These are phyloP conservation scores for Endomychus coccineus DNA, from an alignment of 2,888 invertebrate genomes.

Conservation along the genomic window DNA sequence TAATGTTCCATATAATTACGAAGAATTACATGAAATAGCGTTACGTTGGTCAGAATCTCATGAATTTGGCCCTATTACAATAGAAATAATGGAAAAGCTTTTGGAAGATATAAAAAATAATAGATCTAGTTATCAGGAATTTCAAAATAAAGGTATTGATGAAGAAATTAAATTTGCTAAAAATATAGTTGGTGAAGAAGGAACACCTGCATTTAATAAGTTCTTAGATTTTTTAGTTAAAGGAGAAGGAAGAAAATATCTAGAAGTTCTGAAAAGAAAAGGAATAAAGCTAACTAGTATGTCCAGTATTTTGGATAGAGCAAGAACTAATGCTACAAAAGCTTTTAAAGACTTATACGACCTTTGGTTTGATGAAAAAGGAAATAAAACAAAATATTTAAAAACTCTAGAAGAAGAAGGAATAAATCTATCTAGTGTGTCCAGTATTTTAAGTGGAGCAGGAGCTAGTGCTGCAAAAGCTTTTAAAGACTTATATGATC, in stretches of 20 bases:
- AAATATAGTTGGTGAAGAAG: slow-evolving; percentile 33
- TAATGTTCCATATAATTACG: slow-evolving; percentile 27
- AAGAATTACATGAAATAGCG: slow-evolving; percentile 29
- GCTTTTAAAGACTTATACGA: slow-evolving; percentile 14
- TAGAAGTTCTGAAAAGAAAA: slow-evolving; percentile 21
- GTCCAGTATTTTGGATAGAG: slow-evolving; percentile 11
- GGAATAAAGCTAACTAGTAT: slow-evolving; percentile 10
- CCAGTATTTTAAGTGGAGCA: slow-evolving; percentile 11
- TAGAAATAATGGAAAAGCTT: slow-evolving; percentile 9
- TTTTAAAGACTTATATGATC: slow-evolving; percentile 15
- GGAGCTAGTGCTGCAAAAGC: slow-evolving; percentile 10
- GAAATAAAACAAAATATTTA: slow-evolving; percentile 11
- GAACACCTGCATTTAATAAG: slow-evolving; percentile 32
- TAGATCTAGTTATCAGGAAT: slow-evolving; percentile 7
- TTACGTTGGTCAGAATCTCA: slow-evolving; percentile 32
- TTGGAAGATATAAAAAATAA: slow-evolving; percentile 15
- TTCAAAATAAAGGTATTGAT: no score
- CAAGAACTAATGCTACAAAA: slow-evolving; percentile 9
- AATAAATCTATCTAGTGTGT: slow-evolving; percentile 13
- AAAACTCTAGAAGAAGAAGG: slow-evolving; percentile 17
- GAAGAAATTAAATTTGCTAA: slow-evolving; percentile 31
- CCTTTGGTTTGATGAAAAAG: slow-evolving; percentile 11
- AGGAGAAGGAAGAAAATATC: slow-evolving; percentile 28
- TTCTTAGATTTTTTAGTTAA: slow-evolving; percentile 34
- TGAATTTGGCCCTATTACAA: slow-evolving; percentile 20